A percentile compares a stretch with the other conserved stretches of the same genome.
Conservation (phyloP, 2,113 vertebrate genomes). For the Silurus meridionalis region DNA sequence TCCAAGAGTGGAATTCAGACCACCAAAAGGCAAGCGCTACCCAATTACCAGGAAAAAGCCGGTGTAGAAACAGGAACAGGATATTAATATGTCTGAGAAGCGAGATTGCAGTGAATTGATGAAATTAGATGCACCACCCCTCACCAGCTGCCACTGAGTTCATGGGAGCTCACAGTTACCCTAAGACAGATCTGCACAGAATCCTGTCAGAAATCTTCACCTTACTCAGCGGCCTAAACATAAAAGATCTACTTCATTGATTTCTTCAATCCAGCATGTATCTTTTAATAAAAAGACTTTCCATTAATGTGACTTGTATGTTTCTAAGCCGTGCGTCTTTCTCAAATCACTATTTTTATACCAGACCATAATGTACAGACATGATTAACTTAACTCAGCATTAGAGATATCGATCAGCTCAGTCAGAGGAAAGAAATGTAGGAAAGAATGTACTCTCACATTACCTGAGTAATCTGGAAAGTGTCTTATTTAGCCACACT, state of each 20-base stretch:
- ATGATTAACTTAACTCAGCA: conserved; percentile 54
- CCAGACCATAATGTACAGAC: conserved; percentile 30
- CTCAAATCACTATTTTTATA: conserved; percentile 43
- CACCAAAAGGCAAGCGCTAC: conserved; percentile 21
- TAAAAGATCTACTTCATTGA: neutral
- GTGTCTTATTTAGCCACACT: conserved; percentile 26
- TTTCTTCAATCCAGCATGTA: neutral
- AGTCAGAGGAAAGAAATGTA: conserved; percentile 22
- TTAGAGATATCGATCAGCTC: conserved; percentile 51
- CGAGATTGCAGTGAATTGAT: conserved; percentile 30
- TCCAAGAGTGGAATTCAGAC: conserved; percentile 24
- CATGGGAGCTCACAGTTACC: neutral
- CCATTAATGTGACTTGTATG: neutral
- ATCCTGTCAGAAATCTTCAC: neutral
- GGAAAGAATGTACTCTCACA: conserved; percentile 32
- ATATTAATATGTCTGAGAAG: conserved; percentile 39
- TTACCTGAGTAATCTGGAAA: conserved; percentile 26
- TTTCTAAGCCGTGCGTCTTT: neutral
- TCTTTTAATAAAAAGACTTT: conserved; percentile 3
- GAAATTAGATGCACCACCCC: conserved; percentile 25
- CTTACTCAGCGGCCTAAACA: neutral
- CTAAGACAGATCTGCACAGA: neutral
- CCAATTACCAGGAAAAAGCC: conserved; percentile 12
- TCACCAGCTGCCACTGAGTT: conserved; percentile 40
- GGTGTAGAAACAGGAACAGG: conserved; percentile 14